These are phyloP conservation scores for Nephrotoma flavescens DNA, from an alignment of 2,888 invertebrate species.

Conservation along the genomic window DNA sequence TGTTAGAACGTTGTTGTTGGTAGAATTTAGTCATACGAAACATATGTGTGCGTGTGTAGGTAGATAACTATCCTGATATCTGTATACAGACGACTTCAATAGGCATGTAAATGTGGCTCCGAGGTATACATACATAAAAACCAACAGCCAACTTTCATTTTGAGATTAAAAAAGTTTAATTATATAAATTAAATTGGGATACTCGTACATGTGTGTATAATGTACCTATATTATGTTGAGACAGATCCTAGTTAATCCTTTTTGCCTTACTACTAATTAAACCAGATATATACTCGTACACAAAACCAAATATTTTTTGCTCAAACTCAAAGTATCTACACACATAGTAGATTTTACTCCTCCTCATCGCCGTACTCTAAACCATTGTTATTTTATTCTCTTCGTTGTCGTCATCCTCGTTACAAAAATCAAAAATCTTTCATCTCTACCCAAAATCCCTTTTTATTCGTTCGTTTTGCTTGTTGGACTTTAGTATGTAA, in stretches of 20 bases:
- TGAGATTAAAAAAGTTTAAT: neutral
- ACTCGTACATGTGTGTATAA: neutral
- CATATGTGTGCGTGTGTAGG: neutral
- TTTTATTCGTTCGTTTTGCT: neutral
- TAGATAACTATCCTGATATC: neutral
- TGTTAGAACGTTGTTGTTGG: neutral
- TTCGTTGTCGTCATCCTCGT: neutral
- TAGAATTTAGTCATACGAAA: neutral
- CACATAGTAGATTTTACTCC: neutral
- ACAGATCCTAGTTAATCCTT: neutral
- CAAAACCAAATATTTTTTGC: neutral
- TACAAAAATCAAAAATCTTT: neutral
- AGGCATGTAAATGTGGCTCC: neutral
- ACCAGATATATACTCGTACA: neutral
- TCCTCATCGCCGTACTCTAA: neutral
- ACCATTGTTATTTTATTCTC: neutral
- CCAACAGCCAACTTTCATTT: neutral
- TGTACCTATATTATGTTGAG: neutral
- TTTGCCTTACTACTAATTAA: neutral
- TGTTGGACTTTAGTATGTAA: neutral
- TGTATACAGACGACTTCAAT: too few relatives aligned
- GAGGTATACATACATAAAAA: neutral
- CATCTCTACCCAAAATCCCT: neutral
- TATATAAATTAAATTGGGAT: neutral
- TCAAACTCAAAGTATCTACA: neutral